Base-by-base conservation (phyloP, 1,140 invertebrate species). In the Danaus melanippus region DNA sequence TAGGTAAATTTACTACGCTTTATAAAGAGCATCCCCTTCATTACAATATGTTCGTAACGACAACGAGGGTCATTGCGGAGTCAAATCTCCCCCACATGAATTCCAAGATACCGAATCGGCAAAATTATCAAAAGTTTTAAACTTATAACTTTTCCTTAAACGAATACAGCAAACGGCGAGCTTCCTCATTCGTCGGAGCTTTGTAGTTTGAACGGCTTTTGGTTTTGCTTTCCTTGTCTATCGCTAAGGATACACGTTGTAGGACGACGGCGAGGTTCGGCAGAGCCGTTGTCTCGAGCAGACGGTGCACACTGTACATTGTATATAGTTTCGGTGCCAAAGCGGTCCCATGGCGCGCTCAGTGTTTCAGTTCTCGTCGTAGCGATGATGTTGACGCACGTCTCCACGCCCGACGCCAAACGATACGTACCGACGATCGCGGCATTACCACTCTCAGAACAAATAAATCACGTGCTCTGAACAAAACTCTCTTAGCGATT, bases 61-160 rank as follows among this genome's bases (percentile, higher is more conserved):
- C 69, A 70, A 50, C 62, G 78, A 74, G 79, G 84, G 79, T 83
- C 80, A 83, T 69, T 71, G 68, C 63, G 68, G 66, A 73, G 74
- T 67, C 69, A 73, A 76, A 73, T 75, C 76, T 76, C 83, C 79
- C 76, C 74, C 58, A 64, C 64, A 73, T 65, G 64, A 72, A 74
- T 74, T 70, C 66, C 49, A 70, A 79, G 66, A 66, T 66, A 73
- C 48, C 63, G 64, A 65, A 75, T 86, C 79, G 74, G 69, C 76
- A 60, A 75, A 84, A 84, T 84, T 81, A 84, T 84, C 76, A 78
- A 84, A 86, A 86, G 69, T 84, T 86, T 86, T 84, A 74, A 84
- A 84, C 71, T 83, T 80, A 74, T 67, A 84, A 82, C 77, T 84
- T 86, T 83, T 77, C 72, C 69, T 71, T 73, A 71, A 79, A 68